These are phyloP conservation scores for Hermaeophaga mercurialis DNA, from an alignment of 2,888 invertebrate genomes.

Conservation along the genomic window DNA sequence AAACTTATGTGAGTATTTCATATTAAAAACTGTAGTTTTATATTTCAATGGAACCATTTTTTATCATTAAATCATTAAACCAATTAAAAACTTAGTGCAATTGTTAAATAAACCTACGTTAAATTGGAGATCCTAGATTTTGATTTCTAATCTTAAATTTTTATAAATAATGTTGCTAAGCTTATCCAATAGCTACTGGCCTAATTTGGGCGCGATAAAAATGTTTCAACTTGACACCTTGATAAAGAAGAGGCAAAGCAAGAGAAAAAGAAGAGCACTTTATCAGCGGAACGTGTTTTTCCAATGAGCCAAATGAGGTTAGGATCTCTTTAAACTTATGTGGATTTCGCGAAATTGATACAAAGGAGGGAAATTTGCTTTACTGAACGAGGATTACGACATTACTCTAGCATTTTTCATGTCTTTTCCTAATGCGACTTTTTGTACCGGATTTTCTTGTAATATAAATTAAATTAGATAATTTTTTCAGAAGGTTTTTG, in stretches of 20 bases:
- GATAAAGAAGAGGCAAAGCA: neutral
- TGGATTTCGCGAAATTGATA: conserved; percentile 12
- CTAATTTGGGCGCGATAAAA: neutral
- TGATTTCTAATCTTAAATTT: too few species aligned
- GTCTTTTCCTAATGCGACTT: neutral
- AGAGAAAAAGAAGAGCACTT: neutral
- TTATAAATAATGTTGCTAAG: too few species aligned
- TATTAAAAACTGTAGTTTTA: too few species aligned
- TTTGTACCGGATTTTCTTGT: neutral
- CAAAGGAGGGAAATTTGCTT: conserved; percentile 8
- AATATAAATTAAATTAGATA: too few species aligned
- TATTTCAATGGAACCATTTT: too few species aligned
- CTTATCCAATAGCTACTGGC: too few species aligned
- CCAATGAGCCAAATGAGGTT: conserved; percentile 11
- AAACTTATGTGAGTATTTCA: too few species aligned
- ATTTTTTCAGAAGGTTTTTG: too few species aligned
- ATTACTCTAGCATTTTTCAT: neutral
- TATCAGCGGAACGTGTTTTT: conserved; percentile 8
- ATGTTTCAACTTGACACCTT: conserved; percentile 2
- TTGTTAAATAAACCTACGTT: too few species aligned
- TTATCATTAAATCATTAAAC: too few species aligned
- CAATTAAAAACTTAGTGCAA: too few species aligned
- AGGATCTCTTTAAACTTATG: conserved; percentile 10
- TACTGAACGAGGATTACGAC: neutral
- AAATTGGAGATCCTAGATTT: too few species aligned